Evolutionary conservation across 1,140 invertebrate genomes (phyloP).

Genomic region (Euura saliciscinereae): DNA sequence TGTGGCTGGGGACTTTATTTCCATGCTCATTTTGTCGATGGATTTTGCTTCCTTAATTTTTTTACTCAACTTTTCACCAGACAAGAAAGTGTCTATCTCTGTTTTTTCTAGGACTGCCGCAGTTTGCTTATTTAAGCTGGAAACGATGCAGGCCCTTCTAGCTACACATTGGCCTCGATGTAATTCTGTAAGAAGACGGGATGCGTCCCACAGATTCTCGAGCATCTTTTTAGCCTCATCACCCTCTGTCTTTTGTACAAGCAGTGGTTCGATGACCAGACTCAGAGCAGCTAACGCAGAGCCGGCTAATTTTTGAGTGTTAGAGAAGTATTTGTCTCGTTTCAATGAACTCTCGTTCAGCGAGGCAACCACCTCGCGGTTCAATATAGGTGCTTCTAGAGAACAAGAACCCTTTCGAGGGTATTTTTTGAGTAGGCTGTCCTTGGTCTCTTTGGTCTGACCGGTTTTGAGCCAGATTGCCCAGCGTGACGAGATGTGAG

Average conservation of each 20-base stretch:
- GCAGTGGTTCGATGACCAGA: constrained; percentile 23
- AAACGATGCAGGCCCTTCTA: constrained; percentile 22
- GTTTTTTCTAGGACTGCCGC: constrained; percentile 19
- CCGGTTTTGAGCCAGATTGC: no score
- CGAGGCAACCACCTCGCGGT: not conserved
- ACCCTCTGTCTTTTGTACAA: constrained; percentile 13
- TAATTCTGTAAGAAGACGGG: not conserved
- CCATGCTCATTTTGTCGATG: constrained; percentile 11
- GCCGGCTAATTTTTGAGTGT: constrained; percentile 27
- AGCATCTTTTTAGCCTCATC: not conserved
- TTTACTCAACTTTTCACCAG: constrained; percentile 17
- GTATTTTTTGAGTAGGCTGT: no score
- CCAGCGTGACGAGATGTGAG: no score
- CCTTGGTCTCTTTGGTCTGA: no score
- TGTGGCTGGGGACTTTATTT: not conserved
- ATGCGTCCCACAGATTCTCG: constrained; percentile 18
- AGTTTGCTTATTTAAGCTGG: constrained; percentile 16
- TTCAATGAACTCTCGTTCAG: constrained; percentile 25
- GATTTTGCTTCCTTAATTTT: constrained; percentile 20
- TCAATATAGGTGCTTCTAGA: constrained; percentile 12
- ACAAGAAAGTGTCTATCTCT: constrained; percentile 22
- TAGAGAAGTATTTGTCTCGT: constrained; percentile 27
- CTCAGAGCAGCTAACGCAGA: constrained; percentile 22
- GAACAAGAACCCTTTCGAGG: constrained; percentile 18
- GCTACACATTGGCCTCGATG: constrained; percentile 10